These are phyloP conservation scores for Crepidodera aurea DNA, from an alignment of 2,888 invertebrate species.

Conservation along the genomic window DNA sequence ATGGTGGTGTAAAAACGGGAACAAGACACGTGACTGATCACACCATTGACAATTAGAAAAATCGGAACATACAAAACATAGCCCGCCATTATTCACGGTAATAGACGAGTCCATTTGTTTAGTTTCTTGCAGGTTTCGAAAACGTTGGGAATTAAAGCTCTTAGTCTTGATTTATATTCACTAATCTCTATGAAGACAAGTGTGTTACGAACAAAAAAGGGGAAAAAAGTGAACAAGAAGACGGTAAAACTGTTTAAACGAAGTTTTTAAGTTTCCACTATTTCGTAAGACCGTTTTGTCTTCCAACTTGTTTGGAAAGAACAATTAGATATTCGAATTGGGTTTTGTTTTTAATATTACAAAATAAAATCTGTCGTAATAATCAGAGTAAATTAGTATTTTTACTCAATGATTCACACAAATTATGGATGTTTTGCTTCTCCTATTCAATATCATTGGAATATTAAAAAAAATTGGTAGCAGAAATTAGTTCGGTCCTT, in stretches of 20 bases:
- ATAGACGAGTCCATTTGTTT: constrained; percentile 38
- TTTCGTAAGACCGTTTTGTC: not conserved
- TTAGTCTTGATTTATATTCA: constrained; percentile 40
- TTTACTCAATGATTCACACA: too few species aligned
- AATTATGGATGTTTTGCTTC: too few species aligned
- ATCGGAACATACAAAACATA: constrained; percentile 26
- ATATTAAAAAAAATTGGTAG: too few species aligned
- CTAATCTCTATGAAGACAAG: constrained; percentile 38
- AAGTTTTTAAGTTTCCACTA: constrained; percentile 7
- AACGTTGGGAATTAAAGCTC: constrained; percentile 34
- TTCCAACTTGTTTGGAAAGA: not conserved
- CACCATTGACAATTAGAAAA: constrained; percentile 22
- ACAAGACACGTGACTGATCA: not conserved
- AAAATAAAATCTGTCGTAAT: too few species aligned
- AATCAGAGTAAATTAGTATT: too few species aligned
- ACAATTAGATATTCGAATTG: too few species aligned
- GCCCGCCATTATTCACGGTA: constrained; percentile 33
- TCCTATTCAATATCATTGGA: too few species aligned
- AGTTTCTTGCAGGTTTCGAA: constrained; percentile 32
- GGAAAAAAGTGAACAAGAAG: not conserved
- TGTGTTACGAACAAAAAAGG: constrained; percentile 24
- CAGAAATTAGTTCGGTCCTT: too few species aligned
- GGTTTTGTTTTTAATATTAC: too few species aligned
- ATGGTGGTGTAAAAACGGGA: not conserved
- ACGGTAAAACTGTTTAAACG: constrained; percentile 8